Conservation (phyloP, 2,113 vertebrate species). For the Amia ocellicauda region DNA sequence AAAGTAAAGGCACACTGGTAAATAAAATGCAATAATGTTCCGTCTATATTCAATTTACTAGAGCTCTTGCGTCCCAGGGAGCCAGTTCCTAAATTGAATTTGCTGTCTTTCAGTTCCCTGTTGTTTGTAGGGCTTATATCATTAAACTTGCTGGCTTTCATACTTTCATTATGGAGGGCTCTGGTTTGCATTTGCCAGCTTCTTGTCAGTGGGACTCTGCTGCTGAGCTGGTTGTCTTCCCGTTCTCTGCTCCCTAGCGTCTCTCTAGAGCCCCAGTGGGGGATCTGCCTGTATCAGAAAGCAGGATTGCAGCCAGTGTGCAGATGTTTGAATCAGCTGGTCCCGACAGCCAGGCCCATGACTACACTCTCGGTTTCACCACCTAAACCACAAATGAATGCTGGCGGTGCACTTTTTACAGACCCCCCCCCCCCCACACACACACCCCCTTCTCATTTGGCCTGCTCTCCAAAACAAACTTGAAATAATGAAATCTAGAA, state of each 20-base stretch:
- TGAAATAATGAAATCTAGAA: no score
- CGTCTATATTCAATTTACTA: slow-evolving; percentile 27
- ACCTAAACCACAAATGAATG: slow-evolving; percentile 5
- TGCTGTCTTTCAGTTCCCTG: slow-evolving; percentile 33
- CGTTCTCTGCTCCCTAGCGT: slow-evolving; percentile 1
- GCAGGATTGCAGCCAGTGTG: not conserved
- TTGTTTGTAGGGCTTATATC: slow-evolving; percentile 35
- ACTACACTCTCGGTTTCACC: not conserved
- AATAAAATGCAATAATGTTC: slow-evolving; percentile 39
- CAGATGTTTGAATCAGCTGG: not conserved
- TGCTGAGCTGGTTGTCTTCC: slow-evolving; percentile 16
- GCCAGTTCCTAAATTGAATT: slow-evolving; percentile 37
- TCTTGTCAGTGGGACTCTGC: slow-evolving; percentile 17
- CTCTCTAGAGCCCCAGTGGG: not conserved
- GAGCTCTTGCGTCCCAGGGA: slow-evolving; percentile 39
- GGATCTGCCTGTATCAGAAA: not conserved
- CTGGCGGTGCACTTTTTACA: not conserved
- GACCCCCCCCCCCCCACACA: not conserved
- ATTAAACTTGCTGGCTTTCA: slow-evolving; percentile 35
- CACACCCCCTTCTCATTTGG: no score
- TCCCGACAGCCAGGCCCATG: not conserved
- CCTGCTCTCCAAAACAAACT: slow-evolving; percentile 16
- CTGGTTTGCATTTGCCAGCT: slow-evolving; percentile 41
- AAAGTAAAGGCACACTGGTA: slow-evolving; percentile 24
- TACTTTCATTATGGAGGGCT: slow-evolving; percentile 31